Base-by-base conservation (phyloP, 2,888 invertebrate genomes). In the Xylota sylvarum region DNA sequence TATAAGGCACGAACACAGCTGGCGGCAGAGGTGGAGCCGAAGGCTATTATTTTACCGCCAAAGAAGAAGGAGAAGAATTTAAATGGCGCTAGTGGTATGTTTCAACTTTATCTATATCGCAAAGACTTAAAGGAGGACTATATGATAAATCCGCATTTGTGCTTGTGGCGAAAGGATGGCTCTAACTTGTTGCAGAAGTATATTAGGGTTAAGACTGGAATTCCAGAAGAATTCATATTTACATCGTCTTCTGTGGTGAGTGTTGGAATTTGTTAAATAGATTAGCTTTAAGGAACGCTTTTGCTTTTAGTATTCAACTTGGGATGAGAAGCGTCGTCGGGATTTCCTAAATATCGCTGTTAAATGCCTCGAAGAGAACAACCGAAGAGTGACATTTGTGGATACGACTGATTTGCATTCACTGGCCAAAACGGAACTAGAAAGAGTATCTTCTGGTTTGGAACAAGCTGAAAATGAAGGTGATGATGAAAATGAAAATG, bases 231-330 rank as follows among this genome's bases (percentile, higher is more conserved):
- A 65, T 90, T 92, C 48, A 88, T 92, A 0, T 92, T 92, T 70
- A 92, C 92, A 5, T 92, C 92, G 67, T 92, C 92, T 48, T 93
- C 93, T 3, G 92, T 93, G 91, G 92, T 92, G 87, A 90, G 90
- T 89, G 14, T 37, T n/a, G 5, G 50, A 58, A 14, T 0, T 32
- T 3, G 5, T 32, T 64, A 0, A 1, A 5, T 23, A 23, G 23
- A 23, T 23, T 2, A 2, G 23, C 32, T 23, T 50, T 50, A 50
- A 50, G 10, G 10, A 23, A 10, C 4, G 9, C 1, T 6, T 12
- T 4, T 48, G 0, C 5, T 50, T 88, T 19, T 52, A 92, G 92
- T 93, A 93, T 52, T 92, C 93, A 62, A 92, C 92, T 81, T 93
- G 92, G 91, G 93, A 93, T 88, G 92, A 93, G 35, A 90, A 91